A percentile compares a stretch with the other conserved stretches of the same genome.
phyloP scores from a whole-genome alignment of 1,140 invertebrate genomes.

The Tyrophagus putrescentiae region DNA sequence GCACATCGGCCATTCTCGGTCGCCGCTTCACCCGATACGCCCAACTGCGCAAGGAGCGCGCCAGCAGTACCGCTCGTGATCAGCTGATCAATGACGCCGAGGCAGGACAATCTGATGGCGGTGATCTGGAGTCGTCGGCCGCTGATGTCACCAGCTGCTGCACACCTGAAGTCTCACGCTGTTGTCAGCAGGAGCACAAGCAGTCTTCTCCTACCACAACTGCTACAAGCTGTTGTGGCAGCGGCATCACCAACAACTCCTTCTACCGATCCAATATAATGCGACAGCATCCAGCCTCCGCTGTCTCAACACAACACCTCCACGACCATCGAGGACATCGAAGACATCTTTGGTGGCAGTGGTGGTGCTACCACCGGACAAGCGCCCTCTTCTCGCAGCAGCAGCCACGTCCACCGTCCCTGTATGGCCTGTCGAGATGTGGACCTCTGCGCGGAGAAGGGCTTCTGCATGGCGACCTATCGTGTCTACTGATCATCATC shows the following conservation, averaged over 20 bases:
- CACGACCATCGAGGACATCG: neutral
- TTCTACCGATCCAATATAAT: neutral
- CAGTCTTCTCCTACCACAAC: neutral
- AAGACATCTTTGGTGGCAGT: neutral
- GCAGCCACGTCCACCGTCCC: neutral
- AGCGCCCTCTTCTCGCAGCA: neutral
- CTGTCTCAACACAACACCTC: too few species aligned
- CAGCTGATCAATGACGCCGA: too few species aligned
- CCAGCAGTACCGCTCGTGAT: too few species aligned
- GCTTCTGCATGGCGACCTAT: conserved; percentile 9
- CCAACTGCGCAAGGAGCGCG: too few species aligned
- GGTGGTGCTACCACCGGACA: too few species aligned
- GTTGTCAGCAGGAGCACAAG: neutral
- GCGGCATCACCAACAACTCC: neutral
- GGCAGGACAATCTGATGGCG: too few species aligned
- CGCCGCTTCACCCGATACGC: too few species aligned
- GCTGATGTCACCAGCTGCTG: neutral
- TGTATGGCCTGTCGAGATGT: neutral
- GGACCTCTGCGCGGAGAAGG: neutral
- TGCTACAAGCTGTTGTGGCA: neutral
- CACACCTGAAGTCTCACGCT: neutral
- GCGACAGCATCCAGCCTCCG: too few species aligned
- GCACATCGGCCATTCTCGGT: too few species aligned
- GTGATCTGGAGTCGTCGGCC: too few species aligned
- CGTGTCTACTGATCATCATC: neutral